phyloP scores from a whole-genome alignment of 2,113 vertebrate genomes.

The Pitta sordida region DNA sequence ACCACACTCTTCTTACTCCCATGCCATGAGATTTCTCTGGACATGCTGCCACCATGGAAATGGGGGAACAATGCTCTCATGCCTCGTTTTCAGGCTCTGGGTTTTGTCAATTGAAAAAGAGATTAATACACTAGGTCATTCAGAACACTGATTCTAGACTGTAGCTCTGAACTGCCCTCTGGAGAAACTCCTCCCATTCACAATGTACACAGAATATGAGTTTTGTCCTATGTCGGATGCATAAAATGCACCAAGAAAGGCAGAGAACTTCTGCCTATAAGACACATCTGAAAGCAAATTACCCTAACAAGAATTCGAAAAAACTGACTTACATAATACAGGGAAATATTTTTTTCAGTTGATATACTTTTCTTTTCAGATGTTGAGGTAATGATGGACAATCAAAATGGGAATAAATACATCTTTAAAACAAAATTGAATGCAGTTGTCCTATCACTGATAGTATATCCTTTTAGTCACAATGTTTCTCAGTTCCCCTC shows the following conservation, averaged over 20 bases:
- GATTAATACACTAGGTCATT: neutral
- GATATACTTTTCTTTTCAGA: neutral
- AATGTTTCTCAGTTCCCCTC: neutral
- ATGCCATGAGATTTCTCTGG: fast-evolving
- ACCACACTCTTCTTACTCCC: neutral
- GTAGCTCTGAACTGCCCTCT: neutral
- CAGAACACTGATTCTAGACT: neutral
- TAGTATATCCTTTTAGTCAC: neutral
- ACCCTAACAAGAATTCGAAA: neutral
- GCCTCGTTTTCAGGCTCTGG: neutral
- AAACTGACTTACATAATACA: neutral
- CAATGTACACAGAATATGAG: neutral
- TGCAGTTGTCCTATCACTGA: neutral
- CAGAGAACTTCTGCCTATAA: neutral
- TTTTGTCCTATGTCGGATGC: neutral
- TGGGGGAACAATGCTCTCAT: neutral
- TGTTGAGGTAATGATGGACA: neutral
- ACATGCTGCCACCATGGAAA: neutral
- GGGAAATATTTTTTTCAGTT: neutral
- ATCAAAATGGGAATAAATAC: neutral
- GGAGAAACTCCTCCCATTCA: neutral
- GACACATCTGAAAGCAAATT: neutral
- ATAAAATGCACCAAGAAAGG: fast-evolving
- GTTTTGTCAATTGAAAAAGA: neutral
- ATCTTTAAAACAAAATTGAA: neutral